Base-by-base conservation (phyloP, 2,888 invertebrate species). In the Noctuana brunneofusca region DNA sequence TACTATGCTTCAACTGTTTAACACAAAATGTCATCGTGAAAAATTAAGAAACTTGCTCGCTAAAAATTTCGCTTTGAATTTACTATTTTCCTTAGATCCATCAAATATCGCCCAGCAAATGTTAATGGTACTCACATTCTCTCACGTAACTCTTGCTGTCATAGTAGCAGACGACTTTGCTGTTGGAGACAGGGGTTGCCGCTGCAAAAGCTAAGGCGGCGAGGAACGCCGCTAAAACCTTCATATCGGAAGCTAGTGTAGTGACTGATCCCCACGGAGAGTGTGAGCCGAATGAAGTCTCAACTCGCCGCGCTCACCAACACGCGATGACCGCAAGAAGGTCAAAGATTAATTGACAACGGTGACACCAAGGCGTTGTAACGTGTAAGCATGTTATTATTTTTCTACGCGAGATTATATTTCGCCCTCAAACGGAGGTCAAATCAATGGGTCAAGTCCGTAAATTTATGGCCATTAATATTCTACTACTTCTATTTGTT, bases 91-190 rank as follows among this genome's bases (percentile, higher is more conserved):
- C n/a, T n/a, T n/a, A n/a, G n/a, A n/a, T n/a, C n/a, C n/a, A 14
- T 43, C 52, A 68, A 68, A 65, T 68, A 9, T 71, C 83, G 85
- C 86, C 65, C 64, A 79, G 84, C 83, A 70, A 68, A 58, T 63
- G 63, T 55, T 41, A 64, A 63, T 58, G 64, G 59, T 65, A 91
- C 92, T 93, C 87, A 96, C 96, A 95, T 89, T 93, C 92, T 76
- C 95, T 92, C 74, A 93, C 92, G 80, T 92, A 93, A 69, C 95
- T 93, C 79, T 92, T 93, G 83, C 94, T 94, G 82, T 95, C 94
- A 86, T 95, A 95, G 81, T 94, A 95, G 79, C 96, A 96, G 73
- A 95, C 87, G 53, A 95, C 93, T 86, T 95, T 95, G 75, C 83
- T 84, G 64, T 92, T 92, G 24, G 89, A 80, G 27, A 80, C 74